Evolutionary conservation across 2,888 invertebrate species (phyloP), one percentile per base, ranked within the genome.

Genomic region (Caenorhabditis parvicauda): DNA sequence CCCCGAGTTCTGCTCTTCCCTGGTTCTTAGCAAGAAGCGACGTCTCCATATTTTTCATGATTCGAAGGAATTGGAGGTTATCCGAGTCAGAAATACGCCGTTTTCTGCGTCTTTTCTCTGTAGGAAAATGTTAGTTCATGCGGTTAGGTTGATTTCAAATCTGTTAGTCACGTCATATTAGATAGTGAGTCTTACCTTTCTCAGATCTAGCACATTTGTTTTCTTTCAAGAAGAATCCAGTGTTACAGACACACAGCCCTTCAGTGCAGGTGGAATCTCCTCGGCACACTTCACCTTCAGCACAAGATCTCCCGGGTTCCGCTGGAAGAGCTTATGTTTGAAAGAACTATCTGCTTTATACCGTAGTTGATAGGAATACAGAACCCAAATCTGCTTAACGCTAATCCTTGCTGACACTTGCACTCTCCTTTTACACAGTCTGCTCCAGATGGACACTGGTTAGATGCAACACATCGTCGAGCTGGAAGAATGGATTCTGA

Each of bases 391-490:
- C 63, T 57, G 6, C 64, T 59, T 7, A 70, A 59, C 1, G 60
- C 68, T 3, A 71, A 58, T 27, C 75, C 74, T 2, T 61, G 62
- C 14, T 58, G 61, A 32, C 76, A 75, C 6, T 64, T 59, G 53
- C 76, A 76, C 27, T 61, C 64, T 35, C 74, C 72, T 7, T 59
- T 50, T 3, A 74, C 55, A 53, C 76, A 76, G 32, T 70, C 67
- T n/a, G 74, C 70, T 39, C 74, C 76, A 21, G 70, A 63, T 38
- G 75, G 70, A 55, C 76, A 76, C 42, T 74, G 72, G 37, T 69
- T 65, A 12, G 70, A 67, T 6, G 74, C 67, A 21, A 72, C 27
- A 53, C 74, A 76, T 35, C 54, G 54, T 21, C 66, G 60, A 17
- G 67, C 72, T 73, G 22, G 52, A 68, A 35, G 21, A 24, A 48